Evolutionary conservation across 2,888 invertebrate species (phyloP).

Genomic region (Drosophila phalerata): DNA sequence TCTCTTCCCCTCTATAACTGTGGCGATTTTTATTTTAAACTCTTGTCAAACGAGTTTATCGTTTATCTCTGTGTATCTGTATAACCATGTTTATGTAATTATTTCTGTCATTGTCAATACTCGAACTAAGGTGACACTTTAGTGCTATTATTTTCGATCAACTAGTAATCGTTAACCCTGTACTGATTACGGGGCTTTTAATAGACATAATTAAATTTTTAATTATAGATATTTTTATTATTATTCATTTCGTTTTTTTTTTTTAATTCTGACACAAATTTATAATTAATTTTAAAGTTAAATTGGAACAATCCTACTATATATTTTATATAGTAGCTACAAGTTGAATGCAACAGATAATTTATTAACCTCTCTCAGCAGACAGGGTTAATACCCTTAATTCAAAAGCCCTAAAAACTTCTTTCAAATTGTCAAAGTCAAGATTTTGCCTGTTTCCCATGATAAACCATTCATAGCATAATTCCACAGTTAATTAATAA

Average conservation of each 20-base stretch:
- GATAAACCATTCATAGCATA: slow-evolving; percentile 1
- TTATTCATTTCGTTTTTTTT: background rate
- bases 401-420: background rate
- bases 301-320: too few relatives aligned
- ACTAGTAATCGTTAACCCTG: background rate
- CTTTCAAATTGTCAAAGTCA: background rate
- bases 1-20: slow-evolving; percentile 1
- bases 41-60: slow-evolving; percentile 42
- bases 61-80: slow-evolving; percentile 6
- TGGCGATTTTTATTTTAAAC: slow-evolving; percentile 27
- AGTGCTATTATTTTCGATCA: slow-evolving; percentile 10
- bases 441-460: slow-evolving; percentile 1
- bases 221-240: background rate
- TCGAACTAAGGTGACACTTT: slow-evolving; percentile 26
- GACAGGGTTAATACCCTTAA: background rate
- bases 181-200: background rate
- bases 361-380: background rate
- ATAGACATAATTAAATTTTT: background rate
- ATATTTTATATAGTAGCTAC: too few relatives aligned
- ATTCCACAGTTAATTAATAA: slow-evolving; percentile 15
- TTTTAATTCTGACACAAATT: too few relatives aligned
- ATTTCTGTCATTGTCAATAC: slow-evolving; percentile 28
- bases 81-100: slow-evolving; percentile 33
- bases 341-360: too few relatives aligned
- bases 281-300: too few relatives aligned